Base-by-base conservation (phyloP, 2,888 invertebrate species). In the Brassicogethes aeneus region DNA sequence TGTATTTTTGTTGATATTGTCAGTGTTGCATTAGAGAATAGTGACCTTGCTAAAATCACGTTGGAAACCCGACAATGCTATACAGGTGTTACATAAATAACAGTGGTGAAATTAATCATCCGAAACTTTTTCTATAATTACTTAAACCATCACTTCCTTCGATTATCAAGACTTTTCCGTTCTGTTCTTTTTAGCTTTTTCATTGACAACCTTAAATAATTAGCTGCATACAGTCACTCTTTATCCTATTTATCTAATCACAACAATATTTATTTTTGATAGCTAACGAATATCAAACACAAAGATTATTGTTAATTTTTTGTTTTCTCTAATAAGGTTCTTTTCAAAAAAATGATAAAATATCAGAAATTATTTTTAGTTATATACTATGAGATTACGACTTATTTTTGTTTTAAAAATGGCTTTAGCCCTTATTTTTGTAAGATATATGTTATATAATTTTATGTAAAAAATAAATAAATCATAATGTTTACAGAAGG, bases 31-130 rank as follows among this genome's bases (percentile, higher is more conserved):
- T 23, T 23, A 23, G 5, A 23, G 23, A 12, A 36, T 13, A 45
- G 42, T 42, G 50, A 41, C 52, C 52, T 52, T 51, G 49, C 45
- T 40, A 40, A 50, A 47, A 47, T 46, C 39, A 45, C 47, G 46
- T 43, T 47, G 39, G 42, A 43, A 47, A 41, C 40, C 42, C 45
- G 47, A 47, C 44, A 45, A 49, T 51, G 44, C 46, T 44, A 40
- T 39, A 36, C 44, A 45, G 38, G 45, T 47, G 43, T 46, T 49
- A 42, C 41, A 47, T 47, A 47, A 45, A 47, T 42, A 36, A 17
- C 37, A 37, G 36, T 39, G 17, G 38, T 41, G 46, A 43, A 36
- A 31, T 40, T 41, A 48, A 44, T 48, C 42, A 44, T 44, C 42
- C 46, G 48, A 44, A 48, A 48, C 37, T 29, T 23, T 23, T 23